Evolutionary conservation across 1,140 invertebrate species (phyloP), one percentile per base, ranked within the genome.

Genomic region (Drosophila triauraria): DNA sequence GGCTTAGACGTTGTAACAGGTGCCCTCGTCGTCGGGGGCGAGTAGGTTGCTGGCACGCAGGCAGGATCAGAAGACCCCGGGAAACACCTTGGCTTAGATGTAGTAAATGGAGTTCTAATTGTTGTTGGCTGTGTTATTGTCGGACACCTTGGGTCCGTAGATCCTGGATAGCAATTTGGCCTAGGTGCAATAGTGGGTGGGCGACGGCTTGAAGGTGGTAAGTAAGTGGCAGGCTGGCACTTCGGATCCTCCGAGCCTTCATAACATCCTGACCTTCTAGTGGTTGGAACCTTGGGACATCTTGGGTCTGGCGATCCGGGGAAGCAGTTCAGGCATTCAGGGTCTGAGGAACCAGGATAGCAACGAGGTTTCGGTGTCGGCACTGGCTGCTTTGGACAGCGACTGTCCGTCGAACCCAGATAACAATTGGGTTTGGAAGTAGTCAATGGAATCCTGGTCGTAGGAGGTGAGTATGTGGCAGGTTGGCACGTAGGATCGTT

Each of bases 271-370:
- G 90, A 17, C 75, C 78, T 62, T 80, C 65, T 30, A 7, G 85
- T 82, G 4, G 93, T 90, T 6, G 93, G 93, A 65, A 94, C 88
- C 8, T 63, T 80, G 1, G 93, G 77, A 30, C 93, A 93, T 43
- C 85, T 81, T 9, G 93, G 91, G 63, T 91, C 80, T 38, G 72
- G 75, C 0, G 80, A 74, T 9, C 86, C 78, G 2, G 75, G 70
- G 38, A 54, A 65, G 17, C 76, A 78, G 25, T 77, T 71, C 12
- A 63, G 15, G 61, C 78, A 53, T 15, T 57, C 51, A 4, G 50
- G 69, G n/a, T 74, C 60, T 2, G 35, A n/a, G 0, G 85, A 91
- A 7, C 93, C 93, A 4, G 92, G 91, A 63, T 79, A 93, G 53
- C 93, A 93, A 1, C 23, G 30, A 0, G 78, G 58, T 47, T 27